Evolutionary conservation across 2,113 vertebrate species (phyloP).

Genomic region (Malurus alboscapulatus): DNA sequence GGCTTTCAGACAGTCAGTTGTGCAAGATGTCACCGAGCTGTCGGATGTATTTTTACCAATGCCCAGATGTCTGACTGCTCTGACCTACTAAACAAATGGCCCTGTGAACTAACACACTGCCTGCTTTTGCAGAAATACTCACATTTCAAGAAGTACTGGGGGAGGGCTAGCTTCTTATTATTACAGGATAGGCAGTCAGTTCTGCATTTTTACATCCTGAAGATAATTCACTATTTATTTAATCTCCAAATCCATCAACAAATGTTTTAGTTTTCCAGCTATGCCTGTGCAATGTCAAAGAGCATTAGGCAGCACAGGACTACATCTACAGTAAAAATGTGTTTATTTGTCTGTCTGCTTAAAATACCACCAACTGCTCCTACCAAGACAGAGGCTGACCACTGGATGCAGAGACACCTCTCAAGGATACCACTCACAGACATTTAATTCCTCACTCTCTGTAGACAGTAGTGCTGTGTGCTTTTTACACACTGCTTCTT

Average conservation of each 20-base stretch:
- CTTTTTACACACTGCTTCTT: not conserved
- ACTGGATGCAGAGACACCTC: not conserved
- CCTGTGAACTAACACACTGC: not conserved
- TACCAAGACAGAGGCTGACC: not conserved
- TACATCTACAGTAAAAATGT: not conserved
- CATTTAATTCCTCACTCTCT: not conserved
- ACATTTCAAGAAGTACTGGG: not conserved
- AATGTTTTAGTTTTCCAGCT: conserved; percentile 3
- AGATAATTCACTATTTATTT: conserved; percentile 54
- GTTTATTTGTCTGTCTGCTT: conserved; percentile 40
- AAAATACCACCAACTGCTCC: conserved; percentile 9
- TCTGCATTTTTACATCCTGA: conserved; percentile 23
- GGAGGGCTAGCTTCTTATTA: not conserved
- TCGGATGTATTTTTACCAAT: not conserved
- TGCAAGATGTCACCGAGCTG: not conserved
- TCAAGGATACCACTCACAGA: not conserved
- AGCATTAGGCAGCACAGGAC: not conserved
- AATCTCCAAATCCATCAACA: conserved; percentile 53
- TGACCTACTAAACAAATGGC: conserved; percentile 36
- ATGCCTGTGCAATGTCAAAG: conserved; percentile 29
- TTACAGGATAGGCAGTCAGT: not conserved
- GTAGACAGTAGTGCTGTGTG: not conserved
- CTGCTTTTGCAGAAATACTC: conserved; percentile 27
- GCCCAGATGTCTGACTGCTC: conserved; percentile 26
- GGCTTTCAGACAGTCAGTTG: not conserved